Evolutionary conservation across 92 coral and sea anemone species (phyloP).

Genomic region (Palythoa heliodiscus): DNA sequence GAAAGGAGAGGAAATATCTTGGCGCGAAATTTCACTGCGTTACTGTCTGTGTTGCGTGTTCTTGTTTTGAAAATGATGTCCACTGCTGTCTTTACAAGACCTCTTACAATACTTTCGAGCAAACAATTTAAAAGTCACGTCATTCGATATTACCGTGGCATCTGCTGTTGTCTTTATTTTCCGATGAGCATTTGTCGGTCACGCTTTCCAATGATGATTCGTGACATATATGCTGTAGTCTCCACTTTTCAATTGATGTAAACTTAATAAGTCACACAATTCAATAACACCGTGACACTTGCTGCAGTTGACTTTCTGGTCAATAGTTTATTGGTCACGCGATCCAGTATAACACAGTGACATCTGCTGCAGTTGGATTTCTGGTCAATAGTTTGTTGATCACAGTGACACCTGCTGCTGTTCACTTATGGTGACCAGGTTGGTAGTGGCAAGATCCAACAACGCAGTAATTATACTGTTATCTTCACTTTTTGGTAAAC

Average conservation of each 20-base stretch:
- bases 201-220: too few relatives aligned
- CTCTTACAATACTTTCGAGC: too few relatives aligned
- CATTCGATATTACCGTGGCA: conserved; percentile 45
- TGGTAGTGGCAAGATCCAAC: not conserved
- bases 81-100: too few relatives aligned
- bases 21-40: too few relatives aligned
- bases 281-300: not conserved
- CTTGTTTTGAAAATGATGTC: too few relatives aligned
- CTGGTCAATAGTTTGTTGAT: not conserved
- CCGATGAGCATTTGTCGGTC: not conserved
- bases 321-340: not conserved
- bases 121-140: conserved; percentile 12
- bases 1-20: too few relatives aligned
- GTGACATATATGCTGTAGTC: too few relatives aligned
- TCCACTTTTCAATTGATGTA: too few relatives aligned
- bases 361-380: not conserved
- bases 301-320: not conserved
- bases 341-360: not conserved
- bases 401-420: not conserved
- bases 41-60: too few relatives aligned
- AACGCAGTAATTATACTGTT: not conserved
- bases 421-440: not conserved
- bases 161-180: conserved; percentile 54
- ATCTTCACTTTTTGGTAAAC: not conserved
- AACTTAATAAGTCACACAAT: not conserved